Percentiles rank a stretch among this genome's conserved stretches.
Conservation (phyloP, 2,113 vertebrate species). For the Gadus macrocephalus region DNA sequence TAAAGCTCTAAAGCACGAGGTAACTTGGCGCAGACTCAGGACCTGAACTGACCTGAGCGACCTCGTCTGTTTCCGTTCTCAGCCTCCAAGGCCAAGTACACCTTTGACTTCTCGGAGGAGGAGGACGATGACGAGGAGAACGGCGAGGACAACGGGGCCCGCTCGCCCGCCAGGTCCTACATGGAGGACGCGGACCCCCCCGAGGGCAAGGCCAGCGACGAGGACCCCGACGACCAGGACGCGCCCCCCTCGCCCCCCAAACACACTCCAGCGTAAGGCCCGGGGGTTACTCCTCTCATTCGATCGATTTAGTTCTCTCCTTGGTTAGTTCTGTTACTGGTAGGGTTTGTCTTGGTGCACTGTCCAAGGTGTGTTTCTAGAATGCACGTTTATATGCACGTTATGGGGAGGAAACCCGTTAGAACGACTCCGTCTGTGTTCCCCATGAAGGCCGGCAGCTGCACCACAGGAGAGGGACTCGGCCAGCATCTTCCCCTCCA, state of each 20-base stretch:
- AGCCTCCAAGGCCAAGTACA: slow-evolving; percentile 97
- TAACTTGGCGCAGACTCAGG: not conserved
- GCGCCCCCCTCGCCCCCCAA: slow-evolving; percentile 65
- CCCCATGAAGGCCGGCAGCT: slow-evolving; percentile 68
- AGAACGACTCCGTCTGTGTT: too few relatives aligned
- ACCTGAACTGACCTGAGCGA: not conserved
- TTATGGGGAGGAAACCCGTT: too few relatives aligned
- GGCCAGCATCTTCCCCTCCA: slow-evolving; percentile 62
- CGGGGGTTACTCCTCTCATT: not conserved
- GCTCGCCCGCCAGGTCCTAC: slow-evolving; percentile 80
- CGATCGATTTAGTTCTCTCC: not conserved
- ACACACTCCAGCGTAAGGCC: slow-evolving; percentile 42
- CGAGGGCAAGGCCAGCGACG: slow-evolving; percentile 45
- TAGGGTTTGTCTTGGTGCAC: slow-evolving; percentile 9
- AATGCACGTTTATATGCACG: too few relatives aligned
- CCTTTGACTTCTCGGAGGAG: slow-evolving; percentile 97
- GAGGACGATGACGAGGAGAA: slow-evolving; percentile 82
- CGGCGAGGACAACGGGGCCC: slow-evolving; percentile 73
- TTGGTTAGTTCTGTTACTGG: too few relatives aligned
- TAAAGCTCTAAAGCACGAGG: too few relatives aligned
- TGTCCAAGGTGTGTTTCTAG: too few relatives aligned
- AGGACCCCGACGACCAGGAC: slow-evolving; percentile 61
- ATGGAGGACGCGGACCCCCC: slow-evolving; percentile 81
- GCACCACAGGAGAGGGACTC: slow-evolving; percentile 74
- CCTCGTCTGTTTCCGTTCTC: slow-evolving; percentile 18